Percentiles rank a stretch among this genome's conserved stretches.
These are phyloP conservation scores for Pachyseris speciosa DNA, from an alignment of 64 coral and sea anemone species.

Conservation along the genomic window DNA sequence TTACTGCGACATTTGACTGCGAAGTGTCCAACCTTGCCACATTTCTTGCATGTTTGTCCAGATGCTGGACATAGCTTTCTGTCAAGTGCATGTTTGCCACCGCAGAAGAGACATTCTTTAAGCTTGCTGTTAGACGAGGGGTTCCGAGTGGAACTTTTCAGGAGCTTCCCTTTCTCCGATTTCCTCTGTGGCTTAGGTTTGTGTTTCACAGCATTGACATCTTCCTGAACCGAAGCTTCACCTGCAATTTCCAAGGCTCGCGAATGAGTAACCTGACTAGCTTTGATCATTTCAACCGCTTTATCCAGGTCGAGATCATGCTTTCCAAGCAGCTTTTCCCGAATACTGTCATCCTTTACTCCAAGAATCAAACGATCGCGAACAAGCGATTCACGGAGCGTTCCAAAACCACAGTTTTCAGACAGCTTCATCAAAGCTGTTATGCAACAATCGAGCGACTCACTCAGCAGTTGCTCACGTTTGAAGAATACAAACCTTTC, in stretches of 20 bases:
- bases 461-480: conserved; percentile 29
- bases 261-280: conserved; percentile 68
- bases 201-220: not conserved
- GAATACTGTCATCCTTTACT: conserved; percentile 52
- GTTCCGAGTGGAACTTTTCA: conserved; percentile 17
- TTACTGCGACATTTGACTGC: too few species aligned
- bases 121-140: not conserved
- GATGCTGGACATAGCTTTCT: too few species aligned
- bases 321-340: conserved; percentile 62
- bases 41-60: too few species aligned
- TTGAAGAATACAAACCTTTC: too few species aligned
- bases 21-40: too few species aligned
- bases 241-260: not conserved
- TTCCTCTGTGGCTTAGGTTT: not conserved
- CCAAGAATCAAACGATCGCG: too few species aligned
- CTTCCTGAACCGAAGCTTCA: not conserved
- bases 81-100: too few species aligned
- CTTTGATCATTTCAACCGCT: conserved; percentile 47
- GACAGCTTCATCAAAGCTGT: conserved; percentile 49
- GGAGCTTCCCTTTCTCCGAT: conserved; percentile 16
- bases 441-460: conserved; percentile 24
- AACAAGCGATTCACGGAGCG: too few species aligned
- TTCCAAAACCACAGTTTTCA: too few species aligned
- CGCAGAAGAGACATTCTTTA: too few species aligned
- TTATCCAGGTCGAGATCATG: conserved; percentile 48